Base-by-base conservation (phyloP, 2,797 vertebrate genomes). In the Hipposideros larvatus region DNA sequence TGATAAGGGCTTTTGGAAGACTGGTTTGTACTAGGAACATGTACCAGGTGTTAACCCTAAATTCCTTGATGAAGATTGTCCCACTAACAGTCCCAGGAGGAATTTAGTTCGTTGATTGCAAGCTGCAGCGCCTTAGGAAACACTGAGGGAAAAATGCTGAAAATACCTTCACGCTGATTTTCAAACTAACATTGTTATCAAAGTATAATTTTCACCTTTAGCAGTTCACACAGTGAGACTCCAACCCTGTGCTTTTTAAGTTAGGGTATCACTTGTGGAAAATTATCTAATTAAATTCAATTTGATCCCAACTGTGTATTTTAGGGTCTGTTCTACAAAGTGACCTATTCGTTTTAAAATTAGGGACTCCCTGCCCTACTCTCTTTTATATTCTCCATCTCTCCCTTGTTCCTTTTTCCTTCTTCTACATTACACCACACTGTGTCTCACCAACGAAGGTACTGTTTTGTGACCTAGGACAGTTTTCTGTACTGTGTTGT, bases 191-290 rank as follows among this genome's bases (percentile, higher is more conserved):
- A 7, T 34, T 55, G 57, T 94, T 91, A 71, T 91, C 7, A 15
- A 87, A 87, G 61, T 77, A 55, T 91, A 80, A 95, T 89, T 83
- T 95, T 87, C 34, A 66, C 70, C 61, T 92, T 84, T 51, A 24
- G 46, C 63, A 71, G 46, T 74, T 91, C 75, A 66, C 77, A 46
- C 34, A 8, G 37, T 88, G n/a, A 94, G 34, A 65, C 31, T 55
- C 68, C 28, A 92, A 8, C 53, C 65, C 46, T 93, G 41, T 84
- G 83, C 31, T 71, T 96, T 86, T 91, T 71, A 88, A 78, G 48
- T 85, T 94, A 87, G 78, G 22, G 61, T 46, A 43, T 74, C 90
- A 66, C 93, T 85, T 53, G 14, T 66, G 34, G 34, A 22, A 91
- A 87, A 82, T 68, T 70, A 84, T 86, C 65, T 80, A 86, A 85